phyloP scores from a whole-genome alignment of 2,888 invertebrate genomes.

The Argyresthia goedartella region DNA sequence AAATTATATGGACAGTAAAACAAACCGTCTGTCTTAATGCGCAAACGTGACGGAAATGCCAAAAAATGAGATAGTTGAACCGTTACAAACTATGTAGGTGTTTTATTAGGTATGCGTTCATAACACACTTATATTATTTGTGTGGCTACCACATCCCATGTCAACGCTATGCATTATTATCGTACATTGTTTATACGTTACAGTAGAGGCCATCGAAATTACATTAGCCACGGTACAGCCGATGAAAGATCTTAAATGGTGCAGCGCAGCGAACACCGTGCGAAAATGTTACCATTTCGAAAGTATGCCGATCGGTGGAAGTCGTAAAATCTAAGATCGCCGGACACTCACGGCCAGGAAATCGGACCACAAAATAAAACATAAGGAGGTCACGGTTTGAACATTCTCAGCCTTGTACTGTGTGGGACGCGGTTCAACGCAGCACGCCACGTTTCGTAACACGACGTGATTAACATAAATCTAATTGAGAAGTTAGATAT shows the following conservation, averaged over 20 bases:
- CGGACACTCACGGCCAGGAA: constrained; percentile 50
- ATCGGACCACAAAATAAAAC: constrained; percentile 55
- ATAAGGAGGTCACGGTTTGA: constrained; percentile 42
- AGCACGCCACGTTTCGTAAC: constrained; percentile 2
- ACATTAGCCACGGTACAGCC: too few relatives aligned
- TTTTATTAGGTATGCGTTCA: too few relatives aligned
- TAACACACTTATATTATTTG: not conserved
- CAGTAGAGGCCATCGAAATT: not conserved
- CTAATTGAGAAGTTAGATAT: constrained; percentile 4
- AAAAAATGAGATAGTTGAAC: too few relatives aligned
- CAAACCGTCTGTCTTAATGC: too few relatives aligned
- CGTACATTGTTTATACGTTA: not conserved
- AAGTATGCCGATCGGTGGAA: constrained; percentile 47
- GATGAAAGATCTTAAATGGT: too few relatives aligned
- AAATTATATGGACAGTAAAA: too few relatives aligned
- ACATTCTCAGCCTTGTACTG: constrained; percentile 33
- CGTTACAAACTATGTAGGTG: too few relatives aligned
- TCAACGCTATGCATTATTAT: not conserved
- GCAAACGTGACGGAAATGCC: too few relatives aligned
- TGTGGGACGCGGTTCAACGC: constrained; percentile 2
- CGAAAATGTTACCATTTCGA: constrained; percentile 38
- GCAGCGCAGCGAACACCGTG: constrained; percentile 21
- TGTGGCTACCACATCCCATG: not conserved
- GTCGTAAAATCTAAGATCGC: constrained; percentile 45
- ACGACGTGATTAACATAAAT: constrained; percentile 5